These are phyloP conservation scores for Aplochiton taeniatus DNA, from an alignment of 2,797 vertebrate species.

Conservation along the genomic window DNA sequence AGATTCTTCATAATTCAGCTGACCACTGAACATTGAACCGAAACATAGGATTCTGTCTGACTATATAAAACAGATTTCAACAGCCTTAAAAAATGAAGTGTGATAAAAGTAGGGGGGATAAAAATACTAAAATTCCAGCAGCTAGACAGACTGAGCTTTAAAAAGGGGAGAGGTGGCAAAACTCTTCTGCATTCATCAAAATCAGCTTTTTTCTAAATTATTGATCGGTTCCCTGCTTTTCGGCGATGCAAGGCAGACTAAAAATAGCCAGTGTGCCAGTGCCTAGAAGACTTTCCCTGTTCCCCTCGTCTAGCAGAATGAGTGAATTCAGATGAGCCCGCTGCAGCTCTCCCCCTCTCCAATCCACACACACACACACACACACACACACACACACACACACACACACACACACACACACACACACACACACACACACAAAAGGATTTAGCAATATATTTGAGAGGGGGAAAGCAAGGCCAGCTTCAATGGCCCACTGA, in stretches of 20 bases:
- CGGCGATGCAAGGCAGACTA: slow-evolving; percentile 56
- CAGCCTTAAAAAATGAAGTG: no score
- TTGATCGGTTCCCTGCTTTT: slow-evolving; percentile 64
- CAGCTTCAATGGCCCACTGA: slow-evolving; percentile 14
- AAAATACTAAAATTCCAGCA: neutral
- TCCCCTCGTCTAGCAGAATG: slow-evolving; percentile 62
- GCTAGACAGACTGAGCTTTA: slow-evolving; percentile 36
- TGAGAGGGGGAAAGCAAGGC: slow-evolving; percentile 33
- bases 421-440: slow-evolving; percentile 38
- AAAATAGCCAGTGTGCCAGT: slow-evolving; percentile 63
- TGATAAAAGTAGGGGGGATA: neutral
- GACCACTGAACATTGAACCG: no score
- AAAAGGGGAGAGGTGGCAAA: slow-evolving; percentile 49
- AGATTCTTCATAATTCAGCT: slow-evolving; percentile 19
- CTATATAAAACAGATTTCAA: no score
- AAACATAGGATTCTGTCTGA: no score
- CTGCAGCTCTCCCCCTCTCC: slow-evolving; percentile 54
- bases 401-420: neutral
- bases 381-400: slow-evolving; percentile 6
- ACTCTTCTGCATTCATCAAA: slow-evolving; percentile 61
- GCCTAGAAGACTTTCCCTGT: slow-evolving; percentile 68
- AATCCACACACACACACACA: neutral
- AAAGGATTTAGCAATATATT: slow-evolving; percentile 26
- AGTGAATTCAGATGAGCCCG: slow-evolving; percentile 68
- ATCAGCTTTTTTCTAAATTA: slow-evolving; percentile 68